Evolutionary conservation across 2,888 invertebrate genomes (phyloP).

Genomic region (Epistrophe eligans): DNA sequence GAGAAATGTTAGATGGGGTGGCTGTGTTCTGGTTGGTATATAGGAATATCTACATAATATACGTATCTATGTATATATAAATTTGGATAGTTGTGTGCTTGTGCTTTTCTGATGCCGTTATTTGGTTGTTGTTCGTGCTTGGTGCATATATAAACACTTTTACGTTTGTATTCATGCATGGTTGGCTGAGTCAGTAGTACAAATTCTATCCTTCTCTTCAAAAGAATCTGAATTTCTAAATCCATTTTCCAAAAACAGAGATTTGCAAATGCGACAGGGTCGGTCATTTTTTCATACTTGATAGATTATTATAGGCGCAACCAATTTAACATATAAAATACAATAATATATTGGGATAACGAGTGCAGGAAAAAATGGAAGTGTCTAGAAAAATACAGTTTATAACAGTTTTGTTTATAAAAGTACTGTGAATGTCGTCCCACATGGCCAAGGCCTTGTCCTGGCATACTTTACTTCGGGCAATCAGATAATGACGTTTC

Average conservation of each 20-base stretch:
- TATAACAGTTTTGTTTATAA: too few relatives aligned
- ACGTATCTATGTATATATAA: not conserved
- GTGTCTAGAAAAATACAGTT: too few relatives aligned
- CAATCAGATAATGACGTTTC: too few relatives aligned
- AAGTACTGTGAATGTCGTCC: too few relatives aligned
- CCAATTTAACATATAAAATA: too few relatives aligned
- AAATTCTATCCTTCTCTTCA: conserved; percentile 8
- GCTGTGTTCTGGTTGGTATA: not conserved
- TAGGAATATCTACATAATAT: not conserved
- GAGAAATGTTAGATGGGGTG: conserved; percentile 20
- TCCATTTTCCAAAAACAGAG: conserved; percentile 35
- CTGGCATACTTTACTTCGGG: too few relatives aligned
- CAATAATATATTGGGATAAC: too few relatives aligned
- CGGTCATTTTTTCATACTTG: not conserved
- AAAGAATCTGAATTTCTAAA: conserved; percentile 38
- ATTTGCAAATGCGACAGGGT: not conserved
- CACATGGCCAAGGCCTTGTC: too few relatives aligned
- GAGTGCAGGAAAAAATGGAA: too few relatives aligned
- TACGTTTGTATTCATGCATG: conserved; percentile 51
- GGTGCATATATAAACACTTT: conserved; percentile 55
- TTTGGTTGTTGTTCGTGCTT: conserved; percentile 41
- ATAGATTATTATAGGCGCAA: too few relatives aligned
- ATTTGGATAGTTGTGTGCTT: not conserved
- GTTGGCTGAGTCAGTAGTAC: conserved; percentile 25
- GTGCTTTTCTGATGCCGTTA: not conserved